Evolutionary conservation across 1,140 invertebrate species (phyloP).

Genomic region (Trichonephila inaurata): DNA sequence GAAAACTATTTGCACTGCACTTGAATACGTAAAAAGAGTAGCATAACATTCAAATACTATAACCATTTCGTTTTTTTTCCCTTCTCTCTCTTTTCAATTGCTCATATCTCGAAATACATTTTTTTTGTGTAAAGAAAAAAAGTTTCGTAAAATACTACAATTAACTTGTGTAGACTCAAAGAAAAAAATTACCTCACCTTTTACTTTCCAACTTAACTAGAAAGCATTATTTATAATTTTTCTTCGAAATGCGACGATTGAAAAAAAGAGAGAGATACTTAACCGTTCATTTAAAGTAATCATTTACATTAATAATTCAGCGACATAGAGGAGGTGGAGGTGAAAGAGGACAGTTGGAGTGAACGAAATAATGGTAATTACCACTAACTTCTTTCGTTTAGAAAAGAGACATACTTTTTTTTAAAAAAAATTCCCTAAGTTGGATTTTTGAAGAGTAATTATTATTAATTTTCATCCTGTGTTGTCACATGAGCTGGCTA

Average conservation of each 20-base stretch:
- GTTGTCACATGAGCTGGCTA: neutral
- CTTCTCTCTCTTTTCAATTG: neutral
- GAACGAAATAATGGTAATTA: slow-evolving; percentile 20
- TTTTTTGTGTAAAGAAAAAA: neutral
- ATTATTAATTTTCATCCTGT: slow-evolving; percentile 28
- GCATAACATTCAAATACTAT: neutral
- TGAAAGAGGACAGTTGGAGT: neutral
- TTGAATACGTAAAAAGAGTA: neutral
- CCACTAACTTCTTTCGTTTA: neutral
- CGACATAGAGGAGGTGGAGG: neutral
- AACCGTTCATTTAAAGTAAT: slow-evolving; percentile 24
- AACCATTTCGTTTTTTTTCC: neutral
- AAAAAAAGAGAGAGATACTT: neutral
- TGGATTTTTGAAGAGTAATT: slow-evolving; percentile 31
- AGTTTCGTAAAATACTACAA: slow-evolving; percentile 6
- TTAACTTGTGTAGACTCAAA: neutral
- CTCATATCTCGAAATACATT: neutral
- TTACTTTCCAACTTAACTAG: slow-evolving; percentile 18
- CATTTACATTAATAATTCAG: slow-evolving; percentile 32
- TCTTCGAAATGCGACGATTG: neutral
- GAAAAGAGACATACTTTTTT: neutral
- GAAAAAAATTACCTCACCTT: neutral
- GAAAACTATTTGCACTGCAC: neutral
- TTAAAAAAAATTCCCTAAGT: neutral
- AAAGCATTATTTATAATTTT: slow-evolving; percentile 16